Evolutionary conservation across 1,140 invertebrate species (phyloP).

Genomic region (Bradysia coprophila): DNA sequence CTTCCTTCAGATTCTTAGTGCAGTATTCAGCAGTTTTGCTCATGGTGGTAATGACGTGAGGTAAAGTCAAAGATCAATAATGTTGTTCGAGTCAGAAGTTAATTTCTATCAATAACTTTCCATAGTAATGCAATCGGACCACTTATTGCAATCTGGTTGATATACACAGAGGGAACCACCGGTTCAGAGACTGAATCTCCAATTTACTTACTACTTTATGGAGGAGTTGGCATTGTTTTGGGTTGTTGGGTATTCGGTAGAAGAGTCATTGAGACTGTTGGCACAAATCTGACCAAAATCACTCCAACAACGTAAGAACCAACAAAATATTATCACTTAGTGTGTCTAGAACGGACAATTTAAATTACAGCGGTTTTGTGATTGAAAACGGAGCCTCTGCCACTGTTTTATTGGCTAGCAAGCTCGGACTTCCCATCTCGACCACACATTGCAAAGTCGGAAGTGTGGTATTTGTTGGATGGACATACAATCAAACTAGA

Average conservation of each 20-base stretch:
- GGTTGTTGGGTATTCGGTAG: constrained; percentile 94
- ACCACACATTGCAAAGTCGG: no score
- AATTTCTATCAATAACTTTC: no score
- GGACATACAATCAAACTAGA: no score
- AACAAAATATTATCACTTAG: no score
- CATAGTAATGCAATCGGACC: constrained; percentile 93
- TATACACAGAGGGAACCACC: constrained; percentile 62
- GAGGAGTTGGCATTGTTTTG: constrained; percentile 85
- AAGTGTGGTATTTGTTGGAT: no score
- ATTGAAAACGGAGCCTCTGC: constrained; percentile 91
- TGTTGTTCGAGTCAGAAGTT: no score
- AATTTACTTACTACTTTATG: constrained; percentile 78
- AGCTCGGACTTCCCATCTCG: constrained; percentile 90
- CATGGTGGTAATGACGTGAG: constrained; percentile 98
- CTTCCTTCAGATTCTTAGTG: constrained; percentile 89
- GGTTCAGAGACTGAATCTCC: constrained; percentile 73
- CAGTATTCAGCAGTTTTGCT: constrained; percentile 93
- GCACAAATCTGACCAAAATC: constrained; percentile 90
- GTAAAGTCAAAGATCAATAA: constrained; percentile 25
- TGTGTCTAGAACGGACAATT: no score
- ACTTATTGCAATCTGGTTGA: constrained; percentile 82
- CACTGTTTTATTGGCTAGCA: constrained; percentile 89
- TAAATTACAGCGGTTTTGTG: constrained; percentile 62
- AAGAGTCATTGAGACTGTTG: constrained; percentile 89
- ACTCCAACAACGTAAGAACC: constrained; percentile 88